phyloP scores from a whole-genome alignment of 1,140 invertebrate species.

The Anastrepha ludens region DNA sequence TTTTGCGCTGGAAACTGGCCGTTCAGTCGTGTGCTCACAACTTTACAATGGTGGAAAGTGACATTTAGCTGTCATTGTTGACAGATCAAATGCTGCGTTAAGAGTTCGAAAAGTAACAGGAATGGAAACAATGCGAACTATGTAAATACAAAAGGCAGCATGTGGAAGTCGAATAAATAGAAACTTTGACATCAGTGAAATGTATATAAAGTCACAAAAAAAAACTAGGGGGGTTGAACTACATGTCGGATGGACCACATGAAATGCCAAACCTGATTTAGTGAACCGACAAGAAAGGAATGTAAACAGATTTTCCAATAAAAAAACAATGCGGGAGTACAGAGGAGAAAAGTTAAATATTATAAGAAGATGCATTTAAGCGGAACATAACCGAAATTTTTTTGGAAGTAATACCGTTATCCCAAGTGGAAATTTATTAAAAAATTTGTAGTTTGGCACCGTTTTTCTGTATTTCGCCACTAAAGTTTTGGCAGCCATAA shows the following conservation, averaged over 20 bases:
- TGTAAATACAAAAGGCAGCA: background rate
- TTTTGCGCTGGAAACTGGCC: background rate
- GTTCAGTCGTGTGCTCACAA: background rate
- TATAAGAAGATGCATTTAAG: too few relatives aligned
- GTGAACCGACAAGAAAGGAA: background rate
- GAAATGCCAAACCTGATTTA: background rate
- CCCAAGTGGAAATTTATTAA: too few relatives aligned
- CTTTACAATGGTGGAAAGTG: slow-evolving; percentile 9
- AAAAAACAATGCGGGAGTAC: background rate
- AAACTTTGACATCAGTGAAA: slow-evolving; percentile 38
- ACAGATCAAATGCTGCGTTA: slow-evolving; percentile 16
- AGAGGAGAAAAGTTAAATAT: background rate
- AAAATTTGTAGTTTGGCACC: too few relatives aligned
- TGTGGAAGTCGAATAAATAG: background rate
- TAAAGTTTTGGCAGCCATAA: too few relatives aligned
- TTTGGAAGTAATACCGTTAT: too few relatives aligned
- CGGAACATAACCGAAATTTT: too few relatives aligned
- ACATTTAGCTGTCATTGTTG: slow-evolving; percentile 53
- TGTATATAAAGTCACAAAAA: background rate
- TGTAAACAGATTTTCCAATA: background rate
- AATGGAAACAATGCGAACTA: background rate
- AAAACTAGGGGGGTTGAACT: background rate
- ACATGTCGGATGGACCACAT: background rate
- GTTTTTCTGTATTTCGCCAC: too few relatives aligned
- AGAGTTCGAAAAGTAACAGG: background rate